These are phyloP conservation scores for Neodiprion fabricii DNA, from an alignment of 1,140 invertebrate species.

Conservation along the genomic window DNA sequence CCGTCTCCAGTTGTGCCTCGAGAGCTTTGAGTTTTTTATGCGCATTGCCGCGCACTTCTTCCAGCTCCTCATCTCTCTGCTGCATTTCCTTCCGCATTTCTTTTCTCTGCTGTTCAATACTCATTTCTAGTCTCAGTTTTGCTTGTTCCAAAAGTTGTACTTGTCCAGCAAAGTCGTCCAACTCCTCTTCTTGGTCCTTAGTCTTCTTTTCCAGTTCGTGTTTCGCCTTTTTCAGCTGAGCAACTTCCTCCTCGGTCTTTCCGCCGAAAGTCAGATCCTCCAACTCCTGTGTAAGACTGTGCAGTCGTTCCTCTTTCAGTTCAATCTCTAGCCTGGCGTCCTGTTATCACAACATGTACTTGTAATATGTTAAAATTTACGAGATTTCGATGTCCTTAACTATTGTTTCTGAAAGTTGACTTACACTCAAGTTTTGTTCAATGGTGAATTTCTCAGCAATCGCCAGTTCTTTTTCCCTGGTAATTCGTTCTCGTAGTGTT, in stretches of 20 bases:
- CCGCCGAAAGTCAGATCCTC: constrained; percentile 83
- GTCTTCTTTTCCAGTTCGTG: constrained; percentile 86
- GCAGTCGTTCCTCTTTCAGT: constrained; percentile 83
- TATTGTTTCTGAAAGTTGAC: constrained; percentile 44
- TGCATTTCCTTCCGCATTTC: constrained; percentile 86
- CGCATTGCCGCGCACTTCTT: constrained; percentile 85
- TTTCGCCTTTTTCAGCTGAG: constrained; percentile 80
- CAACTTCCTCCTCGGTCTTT: constrained; percentile 87
- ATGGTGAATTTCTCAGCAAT: constrained; percentile 85
- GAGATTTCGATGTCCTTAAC: not conserved
- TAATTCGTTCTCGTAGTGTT: constrained; percentile 76
- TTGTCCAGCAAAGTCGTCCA: constrained; percentile 92
- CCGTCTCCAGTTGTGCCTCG: constrained; percentile 89
- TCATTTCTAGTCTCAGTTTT: constrained; percentile 91
- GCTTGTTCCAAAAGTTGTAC: constrained; percentile 86
- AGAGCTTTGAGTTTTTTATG: constrained; percentile 92
- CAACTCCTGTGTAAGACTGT: constrained; percentile 79
- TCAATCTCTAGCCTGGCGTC: constrained; percentile 86
- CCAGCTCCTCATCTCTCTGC: constrained; percentile 90
- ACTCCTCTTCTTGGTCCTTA: constrained; percentile 93
- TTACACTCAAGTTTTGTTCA: constrained; percentile 86
- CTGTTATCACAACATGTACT: constrained; percentile 58
- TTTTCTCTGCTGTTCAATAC: constrained; percentile 88
- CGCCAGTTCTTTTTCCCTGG: constrained; percentile 82
- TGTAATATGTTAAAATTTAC: too few species aligned